Percentiles rank a stretch among this genome's conserved stretches.
phyloP scores from a whole-genome alignment of 2,888 invertebrate genomes.

The Dendrolimus houi region DNA sequence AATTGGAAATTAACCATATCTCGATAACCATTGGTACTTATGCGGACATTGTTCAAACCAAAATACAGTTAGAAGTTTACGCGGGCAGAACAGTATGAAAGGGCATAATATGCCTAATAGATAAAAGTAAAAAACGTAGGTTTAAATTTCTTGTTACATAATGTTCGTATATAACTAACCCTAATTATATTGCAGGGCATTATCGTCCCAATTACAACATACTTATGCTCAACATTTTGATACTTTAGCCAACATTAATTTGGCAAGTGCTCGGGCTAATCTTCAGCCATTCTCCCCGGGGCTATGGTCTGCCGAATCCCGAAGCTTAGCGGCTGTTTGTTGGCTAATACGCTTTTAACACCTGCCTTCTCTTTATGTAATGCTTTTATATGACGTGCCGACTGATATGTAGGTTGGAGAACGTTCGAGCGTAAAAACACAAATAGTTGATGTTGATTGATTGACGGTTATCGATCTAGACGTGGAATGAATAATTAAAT shows the following conservation, averaged over 20 bases:
- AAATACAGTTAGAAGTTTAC: no score
- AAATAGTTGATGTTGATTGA: neutral
- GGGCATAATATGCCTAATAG: no score
- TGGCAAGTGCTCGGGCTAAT: slow-evolving; percentile 35
- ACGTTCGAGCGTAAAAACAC: neutral
- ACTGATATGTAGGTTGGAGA: slow-evolving; percentile 30
- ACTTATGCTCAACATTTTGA: neutral
- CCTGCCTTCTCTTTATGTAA: slow-evolving; percentile 60
- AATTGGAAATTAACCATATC: no score
- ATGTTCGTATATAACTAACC: no score
- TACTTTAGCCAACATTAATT: neutral
- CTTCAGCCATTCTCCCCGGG: slow-evolving; percentile 58
- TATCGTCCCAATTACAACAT: no score
- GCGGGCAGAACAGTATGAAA: no score
- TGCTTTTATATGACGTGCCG: slow-evolving; percentile 40
- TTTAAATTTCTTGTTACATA: no score
- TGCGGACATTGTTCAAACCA: no score
- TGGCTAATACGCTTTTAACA: slow-evolving; percentile 69
- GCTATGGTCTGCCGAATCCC: slow-evolving; percentile 57
- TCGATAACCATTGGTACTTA: no score
- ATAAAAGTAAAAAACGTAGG: no score
- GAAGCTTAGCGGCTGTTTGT: slow-evolving; percentile 70
- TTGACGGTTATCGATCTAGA: neutral
- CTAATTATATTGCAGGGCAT: no score
- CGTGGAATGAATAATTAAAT: neutral